Base-by-base conservation (phyloP, 2,113 vertebrate species). In the Thalassarche chlororhynchos region DNA sequence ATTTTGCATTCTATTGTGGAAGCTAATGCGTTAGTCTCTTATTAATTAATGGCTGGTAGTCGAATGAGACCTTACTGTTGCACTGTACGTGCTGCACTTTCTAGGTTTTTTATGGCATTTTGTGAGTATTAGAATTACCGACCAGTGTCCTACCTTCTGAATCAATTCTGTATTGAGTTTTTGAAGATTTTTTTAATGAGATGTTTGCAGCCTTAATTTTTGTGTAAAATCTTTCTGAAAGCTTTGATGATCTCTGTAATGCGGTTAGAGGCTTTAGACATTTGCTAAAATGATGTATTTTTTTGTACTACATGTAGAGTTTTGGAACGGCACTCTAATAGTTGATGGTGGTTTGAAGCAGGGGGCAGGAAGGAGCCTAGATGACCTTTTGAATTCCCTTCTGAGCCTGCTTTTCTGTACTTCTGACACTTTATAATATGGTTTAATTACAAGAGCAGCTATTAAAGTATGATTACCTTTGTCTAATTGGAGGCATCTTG, bases 401-500 rank as follows among this genome's bases (percentile, higher is more conserved):
- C 75, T 97, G 61, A 52, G 47, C 52, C 61, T 55, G 26, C 68
- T 96, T 84, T 90, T 93, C 87, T 75, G 19, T 70, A 34, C 47
- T 91, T 93, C 54, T 94, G 78, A 88, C 54, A 70, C 49, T 65
- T 84, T 61, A 55, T 89, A 64, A 46, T 61, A 34, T 3, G 44
- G 31, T 80, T 96, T 94, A 88, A 84, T 95, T 89, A 68, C 40
- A 94, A 87, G 52, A 87, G 5, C 86, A 82, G 61, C 61, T 95
- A 91, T 93, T 81, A n/a, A 87, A 91, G 52, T 78, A 7, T 80
- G 64, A 89, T 94, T 94, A 61, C 75, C 44, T 60, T 79, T 62
- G 71, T 77, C 46, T 96, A 76, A 89, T 91, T 95, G 89, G 51
- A 85, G 54, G 26, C 74, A 76, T 89, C 81, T 93, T 91, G 86